Evolutionary conservation across 1,140 invertebrate species (phyloP), one percentile per base, ranked within the genome.

Genomic region (Pachypeltis micranthus): DNA sequence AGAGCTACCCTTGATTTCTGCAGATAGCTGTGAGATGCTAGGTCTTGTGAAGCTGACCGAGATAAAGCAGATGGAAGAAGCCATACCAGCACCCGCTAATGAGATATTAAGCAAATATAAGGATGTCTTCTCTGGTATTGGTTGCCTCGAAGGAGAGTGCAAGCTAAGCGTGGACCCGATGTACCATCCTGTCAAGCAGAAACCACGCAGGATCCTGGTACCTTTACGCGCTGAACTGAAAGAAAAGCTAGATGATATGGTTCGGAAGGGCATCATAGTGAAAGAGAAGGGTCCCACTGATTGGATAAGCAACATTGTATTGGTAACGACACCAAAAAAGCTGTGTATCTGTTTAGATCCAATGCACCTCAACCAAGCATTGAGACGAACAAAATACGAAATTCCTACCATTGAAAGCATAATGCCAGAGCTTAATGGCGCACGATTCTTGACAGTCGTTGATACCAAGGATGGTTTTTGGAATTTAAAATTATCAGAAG

Each of bases 401-500:
- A 39, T 39, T 39, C 31, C 31, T 39, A 39, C 31, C 7, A 39
- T 39, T 16, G 31, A 39, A 39, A 39, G 7, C 31, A 39, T 39
- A 39, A 7, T 39, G 16, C 31, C 31, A 10, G 16, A 7, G 7
- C 31, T 39, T 7, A 39, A 39, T 39, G 26, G 27, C 16, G 44
- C 54, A 47, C 57, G 65, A 44, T 54, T 28, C 59, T 68, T 56
- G 47, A 60, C 54, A 10, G 61, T 64, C 1, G 27, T 68, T 21
- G 66, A 68, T 54, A 25, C 65, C 1, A 68, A 67, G 31, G 62
- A 64, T 63, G 66, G 59, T 0, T 68, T 67, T 59, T 65, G 57
- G 23, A 66, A 67, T 2, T 31, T 66, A 2, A 25, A 26, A 14
- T 56, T 69, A 54, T 47, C 66, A 62, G 27, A 66, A n/a, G n/a